Percentiles rank a stretch among this genome's conserved stretches.
Evolutionary conservation across 2,797 vertebrate species (phyloP).

Genomic region (Sus cebifrons): DNA sequence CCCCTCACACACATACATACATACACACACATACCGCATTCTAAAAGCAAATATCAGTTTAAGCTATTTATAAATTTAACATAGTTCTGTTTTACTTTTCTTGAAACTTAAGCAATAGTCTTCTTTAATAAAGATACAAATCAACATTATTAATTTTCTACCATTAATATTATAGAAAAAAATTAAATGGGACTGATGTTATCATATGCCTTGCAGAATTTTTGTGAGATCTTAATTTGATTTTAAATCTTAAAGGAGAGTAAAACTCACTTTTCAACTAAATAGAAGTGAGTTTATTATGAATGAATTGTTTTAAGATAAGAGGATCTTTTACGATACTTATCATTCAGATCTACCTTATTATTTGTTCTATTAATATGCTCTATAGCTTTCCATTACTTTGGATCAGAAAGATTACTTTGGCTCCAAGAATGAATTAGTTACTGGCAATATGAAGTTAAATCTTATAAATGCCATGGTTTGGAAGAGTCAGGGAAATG

Average conservation of each 20-base stretch:
- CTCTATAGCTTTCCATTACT: not conserved
- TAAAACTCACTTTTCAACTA: not conserved
- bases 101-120: not conserved
- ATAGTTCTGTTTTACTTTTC: not conserved
- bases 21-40: not conserved
- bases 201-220: not conserved
- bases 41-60: not conserved
- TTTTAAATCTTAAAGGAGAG: not conserved
- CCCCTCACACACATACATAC: not conserved
- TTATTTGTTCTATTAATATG: not conserved
- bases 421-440: not conserved
- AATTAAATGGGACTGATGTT: constrained; percentile 1
- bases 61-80: not conserved
- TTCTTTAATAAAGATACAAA: not conserved
- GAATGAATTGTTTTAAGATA: constrained; percentile 23
- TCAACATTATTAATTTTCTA: not conserved
- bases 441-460: not conserved
- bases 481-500: not conserved
- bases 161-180: not conserved
- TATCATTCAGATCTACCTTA: not conserved
- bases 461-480: not conserved
- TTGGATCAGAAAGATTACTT: not conserved
- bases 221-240: constrained; percentile 35
- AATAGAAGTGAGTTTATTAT: not conserved
- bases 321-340: not conserved